Evolutionary conservation across 2,797 vertebrate species (phyloP), one percentile per base, ranked within the genome.

Genomic region (Acanthurus leucopareius): DNA sequence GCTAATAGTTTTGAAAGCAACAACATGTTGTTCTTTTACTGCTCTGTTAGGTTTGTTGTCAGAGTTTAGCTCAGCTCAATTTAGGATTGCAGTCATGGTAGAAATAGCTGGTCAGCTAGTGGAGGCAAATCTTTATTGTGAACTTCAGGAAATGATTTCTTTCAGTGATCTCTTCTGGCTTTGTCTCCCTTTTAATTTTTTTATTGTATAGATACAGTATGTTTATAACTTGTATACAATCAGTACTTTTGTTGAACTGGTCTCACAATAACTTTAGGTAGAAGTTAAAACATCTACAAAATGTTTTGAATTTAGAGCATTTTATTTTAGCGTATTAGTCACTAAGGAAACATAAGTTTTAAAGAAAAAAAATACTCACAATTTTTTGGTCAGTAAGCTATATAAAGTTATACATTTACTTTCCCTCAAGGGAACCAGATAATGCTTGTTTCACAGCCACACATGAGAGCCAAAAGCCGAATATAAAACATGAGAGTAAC

Each of bases 381-480:
- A 35, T 35, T 35, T 35, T 35, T 35, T 35, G 1, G 32, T 7
- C 32, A 35, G 32, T 35, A 35, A 35, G 32, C 32, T 35, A 35
- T 35, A 35, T 35, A 7, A 7, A 7, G 32, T 35, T 35, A 35
- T 35, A 35, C 32, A 35, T 1, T 35, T 35, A 35, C 40, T 42
- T 42, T 42, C 10, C 40, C 11, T 13, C 40, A 42, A 35, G 32
- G 6, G 32, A 35, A 35, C 7, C 47, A 49, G 2, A 11, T 53
- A 14, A 47, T 61, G 1, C 32, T n/a, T 60, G 40, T 54, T 60
- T 64, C 15, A 45, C 25, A 64, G 56, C 53, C 51, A 19, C 62
- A 25, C 59, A 44, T 62, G 45, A 67, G 28, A 69, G 59, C 57
- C 69, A 69, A 54, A 4, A 48, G 20, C 60, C 32, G 7, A 35